Evolutionary conservation across 2,888 invertebrate species (phyloP).

Genomic region (Volucella bombylans): DNA sequence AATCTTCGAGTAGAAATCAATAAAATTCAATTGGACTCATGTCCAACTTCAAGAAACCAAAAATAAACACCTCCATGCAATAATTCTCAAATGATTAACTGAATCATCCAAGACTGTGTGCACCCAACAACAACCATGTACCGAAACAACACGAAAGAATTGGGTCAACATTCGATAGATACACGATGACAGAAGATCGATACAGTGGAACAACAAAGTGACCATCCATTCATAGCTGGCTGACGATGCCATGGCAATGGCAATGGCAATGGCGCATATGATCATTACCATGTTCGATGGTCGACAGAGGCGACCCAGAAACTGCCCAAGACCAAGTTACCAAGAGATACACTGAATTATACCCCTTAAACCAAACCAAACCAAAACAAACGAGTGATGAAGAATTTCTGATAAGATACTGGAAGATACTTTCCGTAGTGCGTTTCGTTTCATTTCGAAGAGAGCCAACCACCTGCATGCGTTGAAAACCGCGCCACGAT

Average conservation of each 20-base stretch:
- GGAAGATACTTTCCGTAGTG: constrained; percentile 5
- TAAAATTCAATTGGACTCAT: constrained; percentile 61
- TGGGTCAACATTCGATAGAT: constrained; percentile 63
- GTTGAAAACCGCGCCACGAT: constrained; percentile 24
- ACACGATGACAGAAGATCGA: constrained; percentile 47
- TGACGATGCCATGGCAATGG: neutral
- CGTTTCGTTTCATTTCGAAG: neutral
- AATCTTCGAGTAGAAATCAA: constrained; percentile 46
- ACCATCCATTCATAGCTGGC: constrained; percentile 53
- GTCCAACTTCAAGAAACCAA: constrained; percentile 24
- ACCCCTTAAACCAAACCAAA: too few species aligned
- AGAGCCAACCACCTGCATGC: constrained; percentile 56
- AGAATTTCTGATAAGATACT: constrained; percentile 63
- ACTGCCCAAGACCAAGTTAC: constrained; percentile 16
- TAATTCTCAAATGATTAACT: constrained; percentile 63
- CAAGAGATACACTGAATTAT: too few species aligned
- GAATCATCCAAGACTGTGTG: constrained; percentile 61
- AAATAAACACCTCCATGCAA: constrained; percentile 46
- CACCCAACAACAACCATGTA: constrained; percentile 11
- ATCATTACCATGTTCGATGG: constrained; percentile 40
- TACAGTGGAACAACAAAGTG: constrained; percentile 24
- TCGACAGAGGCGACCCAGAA: constrained; percentile 58
- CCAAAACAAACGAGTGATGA: constrained; percentile 33
- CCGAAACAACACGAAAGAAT: constrained; percentile 44
- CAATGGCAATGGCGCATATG: constrained; percentile 49